phyloP scores from a whole-genome alignment of 2,113 vertebrate species.

The Amphiprion percula region DNA sequence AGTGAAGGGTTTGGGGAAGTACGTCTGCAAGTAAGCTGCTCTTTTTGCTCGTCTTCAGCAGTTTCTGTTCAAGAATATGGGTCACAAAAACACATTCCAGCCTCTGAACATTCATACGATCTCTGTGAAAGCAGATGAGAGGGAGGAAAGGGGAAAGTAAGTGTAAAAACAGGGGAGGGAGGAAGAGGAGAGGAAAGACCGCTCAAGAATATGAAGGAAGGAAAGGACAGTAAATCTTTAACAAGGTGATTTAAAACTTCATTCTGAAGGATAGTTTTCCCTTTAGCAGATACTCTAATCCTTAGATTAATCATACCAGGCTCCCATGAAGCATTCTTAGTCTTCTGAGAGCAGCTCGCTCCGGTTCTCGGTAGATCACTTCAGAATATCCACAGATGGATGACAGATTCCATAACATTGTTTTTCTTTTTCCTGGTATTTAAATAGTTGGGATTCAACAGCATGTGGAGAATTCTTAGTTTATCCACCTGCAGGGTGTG shows the following conservation, averaged over 20 bases:
- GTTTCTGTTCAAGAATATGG: constrained; percentile 41
- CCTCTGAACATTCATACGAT: constrained; percentile 15
- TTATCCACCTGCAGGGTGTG: constrained; percentile 32
- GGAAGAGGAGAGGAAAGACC: neutral
- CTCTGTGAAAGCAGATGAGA: constrained; percentile 17
- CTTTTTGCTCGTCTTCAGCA: neutral
- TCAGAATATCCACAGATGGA: constrained; percentile 3
- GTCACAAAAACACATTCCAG: constrained; percentile 69
- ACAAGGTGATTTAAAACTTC: neutral
- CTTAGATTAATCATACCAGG: constrained; percentile 3
- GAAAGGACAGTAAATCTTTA: neutral
- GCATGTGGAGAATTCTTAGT: constrained; percentile 26
- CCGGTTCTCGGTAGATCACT: constrained; percentile 20
- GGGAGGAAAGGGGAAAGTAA: neutral
- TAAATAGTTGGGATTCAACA: constrained; percentile 27
- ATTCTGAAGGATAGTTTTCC: constrained; percentile 10
- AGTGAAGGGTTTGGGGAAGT: constrained; percentile 25
- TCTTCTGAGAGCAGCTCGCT: neutral
- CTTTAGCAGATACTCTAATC: neutral
- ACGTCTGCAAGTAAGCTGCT: constrained; percentile 20
- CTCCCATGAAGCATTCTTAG: constrained; percentile 4
- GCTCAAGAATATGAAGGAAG: neutral
- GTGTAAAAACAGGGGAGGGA: neutral
- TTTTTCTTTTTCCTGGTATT: constrained; percentile 4
- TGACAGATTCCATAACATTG: constrained; percentile 19